Evolutionary conservation across 1,140 invertebrate genomes (phyloP), one percentile per base, ranked within the genome.

Genomic region (Xylocopa sonorina): DNA sequence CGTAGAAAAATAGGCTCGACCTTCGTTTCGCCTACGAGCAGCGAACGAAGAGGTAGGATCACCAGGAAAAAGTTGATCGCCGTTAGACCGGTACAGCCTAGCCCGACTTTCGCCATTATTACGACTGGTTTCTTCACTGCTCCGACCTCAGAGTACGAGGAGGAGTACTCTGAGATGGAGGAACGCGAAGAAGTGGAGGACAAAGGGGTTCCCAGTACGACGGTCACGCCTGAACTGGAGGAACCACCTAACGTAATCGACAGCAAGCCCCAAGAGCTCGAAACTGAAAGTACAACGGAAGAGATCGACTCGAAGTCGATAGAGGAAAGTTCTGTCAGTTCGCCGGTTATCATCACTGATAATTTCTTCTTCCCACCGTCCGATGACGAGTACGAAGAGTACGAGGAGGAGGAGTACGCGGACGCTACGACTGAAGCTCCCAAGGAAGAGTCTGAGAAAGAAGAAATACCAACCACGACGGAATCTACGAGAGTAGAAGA

Each of bases 341-440:
- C 75, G 10, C 91, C 92, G 5, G 83, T 93, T n/a, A 93, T 93
- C 21, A 92, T 93, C 41, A 93, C 92, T 0, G 92, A 92, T 62
- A 90, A 93, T 50, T 93, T 93, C 75, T 93, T 92, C 71, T 88
- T 91, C 6, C 92, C 91, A 5, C 69, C 32, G 48, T 82, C 48
- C 21, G 81, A 89, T 9, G 78, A 88, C 16, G 85, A 89, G 41
- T 81, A 88, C 43, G 69, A 85, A 51, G 76, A 86, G 34, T 68
- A 89, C 18, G 85, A 89, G 18, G 81, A 89, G 18, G 81, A 88
- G 10, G 81, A 86, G 16, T 83, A 90, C 55, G 38, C 71, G 41
- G 67, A 67, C 0, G 58, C 50, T 3, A 85, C 84, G 34, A 78
- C 72, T 27, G 83, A 72, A 46, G 80, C 27, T 48, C n/a, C 0